These are phyloP conservation scores for Orchestia grillus DNA, from an alignment of 1,140 invertebrate genomes.

Conservation along the genomic window DNA sequence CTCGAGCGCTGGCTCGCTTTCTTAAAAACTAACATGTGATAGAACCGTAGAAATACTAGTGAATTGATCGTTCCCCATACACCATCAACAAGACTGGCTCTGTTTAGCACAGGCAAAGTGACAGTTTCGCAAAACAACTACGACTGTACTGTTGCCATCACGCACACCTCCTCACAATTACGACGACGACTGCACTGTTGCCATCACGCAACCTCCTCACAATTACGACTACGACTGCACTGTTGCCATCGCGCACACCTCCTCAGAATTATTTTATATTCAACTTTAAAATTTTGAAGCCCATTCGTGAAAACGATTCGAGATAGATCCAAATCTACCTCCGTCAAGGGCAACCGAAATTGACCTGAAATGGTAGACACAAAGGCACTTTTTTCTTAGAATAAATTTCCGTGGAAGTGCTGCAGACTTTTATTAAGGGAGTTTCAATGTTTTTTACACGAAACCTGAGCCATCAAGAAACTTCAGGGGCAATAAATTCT, in stretches of 20 bases:
- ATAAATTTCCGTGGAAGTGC: not conserved
- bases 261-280: not conserved
- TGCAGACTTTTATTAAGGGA: not conserved
- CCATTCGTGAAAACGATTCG: not conserved
- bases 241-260: not conserved
- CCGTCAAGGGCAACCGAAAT: not conserved
- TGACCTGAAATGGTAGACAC: not conserved
- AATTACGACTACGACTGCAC: not conserved
- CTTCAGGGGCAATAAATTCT: not conserved
- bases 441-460: not conserved
- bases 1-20: not conserved
- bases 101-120: not conserved
- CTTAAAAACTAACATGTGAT: not conserved
- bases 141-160: not conserved
- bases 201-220: no score
- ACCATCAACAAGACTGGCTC: not conserved
- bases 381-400: not conserved
- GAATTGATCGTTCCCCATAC: not conserved
- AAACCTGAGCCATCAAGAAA: not conserved
- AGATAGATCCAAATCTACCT: not conserved
- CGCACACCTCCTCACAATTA: not conserved
- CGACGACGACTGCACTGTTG: no score
- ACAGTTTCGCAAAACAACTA: not conserved
- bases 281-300: not conserved
- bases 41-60: not conserved